Evolutionary conservation across 92 coral and sea anemone species (phyloP), one percentile per base, ranked within the genome.

Genomic region (Chrysogorgia sp.): DNA sequence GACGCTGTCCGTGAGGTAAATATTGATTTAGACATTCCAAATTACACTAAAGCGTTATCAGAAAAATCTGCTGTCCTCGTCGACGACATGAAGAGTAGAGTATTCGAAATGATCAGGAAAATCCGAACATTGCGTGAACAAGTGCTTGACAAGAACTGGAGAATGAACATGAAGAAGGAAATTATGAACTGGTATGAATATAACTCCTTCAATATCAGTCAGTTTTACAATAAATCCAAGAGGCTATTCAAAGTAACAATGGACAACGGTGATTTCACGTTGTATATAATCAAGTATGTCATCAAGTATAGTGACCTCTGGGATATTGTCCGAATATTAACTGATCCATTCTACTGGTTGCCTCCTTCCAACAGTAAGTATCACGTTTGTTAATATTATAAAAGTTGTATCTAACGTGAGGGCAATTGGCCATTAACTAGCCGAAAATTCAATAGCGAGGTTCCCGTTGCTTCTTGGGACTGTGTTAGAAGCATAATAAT

Each of bases 341-440:
- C 90, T 45, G 90, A 70, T 84, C 99, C 99, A 12, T 49, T 88
- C 40, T 75, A 81, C 67, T 96, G 99, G 99, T 83, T 96, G 26
- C 99, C 99, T 50, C 99, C 99, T 19, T 92, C 90, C 50, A 92
- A 92, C 77, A 92, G 99, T 96, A 86, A 92, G 97, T 96, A 17
- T 49, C 17, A 0, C 10, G 28, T 50, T 57, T 56, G 24, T 22
- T 20, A 12, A 56, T 12, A 56, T 56, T 53, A 4, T 5, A 53
- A 24, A 19, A 53, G n/a, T 17, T 9, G 52, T 9, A 19, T 45
- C 19, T 45, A 45, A 45, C 52, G n/a, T n/a, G n/a, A n/a, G n/a
- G n/a, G n/a, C n/a, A n/a, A n/a, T n/a, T n/a, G n/a, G n/a, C n/a
- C n/a, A n/a, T n/a, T n/a, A n/a, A n/a, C n/a, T n/a, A n/a, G n/a